Base-by-base conservation (phyloP, 2,888 invertebrate species). In the Harpalus rubripes region DNA sequence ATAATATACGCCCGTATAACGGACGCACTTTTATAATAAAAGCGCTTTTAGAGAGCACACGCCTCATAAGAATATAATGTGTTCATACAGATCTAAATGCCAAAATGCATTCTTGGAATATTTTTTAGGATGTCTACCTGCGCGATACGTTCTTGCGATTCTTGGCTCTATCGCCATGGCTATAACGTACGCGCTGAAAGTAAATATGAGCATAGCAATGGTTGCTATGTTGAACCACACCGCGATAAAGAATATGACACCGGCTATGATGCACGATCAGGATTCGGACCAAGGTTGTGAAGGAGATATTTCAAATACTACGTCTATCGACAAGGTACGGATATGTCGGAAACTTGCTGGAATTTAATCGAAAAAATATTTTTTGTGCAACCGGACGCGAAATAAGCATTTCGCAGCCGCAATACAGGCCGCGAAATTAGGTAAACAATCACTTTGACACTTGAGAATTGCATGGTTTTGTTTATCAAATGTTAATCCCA, bases 221-320 rank as follows among this genome's bases (percentile, higher is more conserved):
- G 95, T 96, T 56, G 95, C 95, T 8, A 96, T 96, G 96, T 92
- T 95, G 82, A 95, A 95, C 90, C 93, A 95, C 87, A 94, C 94
- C 0, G 95, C 92, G 1, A 89, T 94, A 76, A 88, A 22, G 12
- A 18, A 16, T 12, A 74, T 74, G 72, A n/a, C 72, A 44, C 72
- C 41, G 15, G 7, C 1, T 63, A 7, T 22, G 12, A 1, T 63
- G 26, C 22, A 26, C 6, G 26, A 22, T 12, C 63, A 63, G 7
- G 22, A 12, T 63, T 22, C 63, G 18, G 26, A 18, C 5, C 12
- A 22, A 32, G 10, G 4, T 12, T 26, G 32, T 39, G 10, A 41
- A 74, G 44, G 44, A 44, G 44, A 18, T 18, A 32, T 7, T 6
- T 15, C 7, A n/a, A 74, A 74, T 18, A 44, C 7, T 18, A 74